phyloP scores from a whole-genome alignment of 1,140 invertebrate species.

The Manduca sexta region DNA sequence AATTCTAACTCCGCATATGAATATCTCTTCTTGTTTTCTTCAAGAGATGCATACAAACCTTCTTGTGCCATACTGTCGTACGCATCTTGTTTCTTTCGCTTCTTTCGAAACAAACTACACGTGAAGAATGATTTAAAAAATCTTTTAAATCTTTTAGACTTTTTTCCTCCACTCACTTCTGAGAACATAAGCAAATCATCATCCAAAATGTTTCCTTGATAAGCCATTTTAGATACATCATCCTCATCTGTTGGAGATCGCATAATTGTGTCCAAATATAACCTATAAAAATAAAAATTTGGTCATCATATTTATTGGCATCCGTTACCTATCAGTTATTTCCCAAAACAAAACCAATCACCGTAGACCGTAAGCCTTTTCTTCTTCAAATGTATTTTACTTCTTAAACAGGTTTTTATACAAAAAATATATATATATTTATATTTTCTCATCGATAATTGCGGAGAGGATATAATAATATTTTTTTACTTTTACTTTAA shows the following conservation, averaged over 20 bases:
- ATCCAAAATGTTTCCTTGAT: conserved; percentile 20
- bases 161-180: conserved; percentile 7
- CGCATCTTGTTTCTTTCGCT: conserved; percentile 6
- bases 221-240: conserved; percentile 19
- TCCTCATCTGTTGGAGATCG: conserved; percentile 35
- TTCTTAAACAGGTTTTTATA: too few relatives aligned
- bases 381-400: too few relatives aligned
- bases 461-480: too few relatives aligned
- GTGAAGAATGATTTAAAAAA: conserved; percentile 14
- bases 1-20: conserved; percentile 47
- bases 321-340: too few relatives aligned
- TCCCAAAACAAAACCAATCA: too few relatives aligned
- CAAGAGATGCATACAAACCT: background rate
- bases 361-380: too few relatives aligned
- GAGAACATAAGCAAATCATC: conserved; percentile 19
- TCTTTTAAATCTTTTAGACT: conserved; percentile 1
- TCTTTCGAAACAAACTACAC: conserved; percentile 10
- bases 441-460: too few relatives aligned
- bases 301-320: background rate
- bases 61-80: background rate
- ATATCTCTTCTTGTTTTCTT: conserved; percentile 19
- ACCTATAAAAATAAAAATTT: conserved; percentile 27
- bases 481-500: too few relatives aligned
- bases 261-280: conserved; percentile 50
- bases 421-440: too few relatives aligned